These are phyloP conservation scores for Takifugu ocellatus DNA, from an alignment of 2,797 vertebrate genomes.

Conservation along the genomic window DNA sequence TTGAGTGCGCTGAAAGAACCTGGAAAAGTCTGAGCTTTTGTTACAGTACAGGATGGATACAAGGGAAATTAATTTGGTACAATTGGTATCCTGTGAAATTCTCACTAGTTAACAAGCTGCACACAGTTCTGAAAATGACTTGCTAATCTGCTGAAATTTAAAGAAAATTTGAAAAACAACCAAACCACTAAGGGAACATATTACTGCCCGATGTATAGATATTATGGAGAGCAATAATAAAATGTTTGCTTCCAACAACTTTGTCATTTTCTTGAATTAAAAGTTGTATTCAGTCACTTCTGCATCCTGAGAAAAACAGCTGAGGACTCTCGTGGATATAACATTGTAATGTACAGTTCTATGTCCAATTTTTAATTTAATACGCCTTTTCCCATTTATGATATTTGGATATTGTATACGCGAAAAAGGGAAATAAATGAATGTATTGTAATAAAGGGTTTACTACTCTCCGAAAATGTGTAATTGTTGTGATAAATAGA, in stretches of 20 bases:
- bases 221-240: constrained; percentile 40
- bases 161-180: too few species aligned
- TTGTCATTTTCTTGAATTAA: constrained; percentile 32
- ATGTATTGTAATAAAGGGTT: constrained; percentile 81
- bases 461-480: constrained; percentile 58
- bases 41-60: too few species aligned
- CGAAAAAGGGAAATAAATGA: constrained; percentile 78
- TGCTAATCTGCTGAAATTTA: too few species aligned
- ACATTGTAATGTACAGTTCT: constrained; percentile 92
- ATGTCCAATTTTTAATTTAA: constrained; percentile 88
- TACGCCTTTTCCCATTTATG: constrained; percentile 84
- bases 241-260: constrained; percentile 49
- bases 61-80: too few species aligned
- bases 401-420: constrained; percentile 87
- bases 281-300: too few species aligned
- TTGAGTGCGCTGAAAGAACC: constrained; percentile 43
- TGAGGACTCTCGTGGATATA: constrained; percentile 93
- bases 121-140: too few species aligned
- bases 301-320: constrained; percentile 65
- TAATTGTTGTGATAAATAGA: too few species aligned
- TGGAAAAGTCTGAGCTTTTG: too few species aligned
- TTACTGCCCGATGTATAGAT: too few species aligned
- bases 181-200: too few species aligned
- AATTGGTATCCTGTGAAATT: too few species aligned
- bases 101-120: too few species aligned